These are phyloP conservation scores for Ceratotherium simum DNA, from an alignment of 2,113 vertebrate species.

Conservation along the genomic window DNA sequence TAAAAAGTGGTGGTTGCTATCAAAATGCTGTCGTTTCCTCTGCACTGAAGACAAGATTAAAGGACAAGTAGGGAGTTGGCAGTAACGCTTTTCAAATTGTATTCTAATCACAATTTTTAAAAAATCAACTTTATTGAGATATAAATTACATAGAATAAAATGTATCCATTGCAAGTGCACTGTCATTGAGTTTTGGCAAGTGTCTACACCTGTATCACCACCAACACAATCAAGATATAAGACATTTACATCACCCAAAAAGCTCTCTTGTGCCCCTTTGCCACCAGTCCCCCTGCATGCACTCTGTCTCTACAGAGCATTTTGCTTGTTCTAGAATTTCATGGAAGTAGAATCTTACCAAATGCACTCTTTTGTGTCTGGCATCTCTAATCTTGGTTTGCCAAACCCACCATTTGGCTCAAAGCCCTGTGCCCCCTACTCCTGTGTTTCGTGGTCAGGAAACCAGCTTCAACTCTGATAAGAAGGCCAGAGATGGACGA, in stretches of 20 bases:
- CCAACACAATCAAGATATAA: background rate
- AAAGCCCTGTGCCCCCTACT: background rate
- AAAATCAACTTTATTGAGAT: background rate
- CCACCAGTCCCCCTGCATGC: background rate
- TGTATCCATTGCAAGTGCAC: background rate
- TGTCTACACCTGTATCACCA: background rate
- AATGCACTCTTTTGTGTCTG: background rate
- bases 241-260: background rate
- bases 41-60: background rate
- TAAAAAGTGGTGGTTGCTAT: background rate
- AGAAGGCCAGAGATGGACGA: background rate
- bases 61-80: background rate
- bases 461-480: constrained; percentile 46
- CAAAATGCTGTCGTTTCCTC: constrained; percentile 23
- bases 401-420: background rate
- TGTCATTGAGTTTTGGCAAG: background rate
- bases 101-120: background rate
- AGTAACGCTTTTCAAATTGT: background rate
- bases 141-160: background rate
- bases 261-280: background rate
- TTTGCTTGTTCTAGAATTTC: constrained; percentile 19
- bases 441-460: background rate
- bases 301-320: background rate
- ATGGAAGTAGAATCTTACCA: background rate
- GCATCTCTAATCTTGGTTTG: background rate